A percentile compares a stretch with the other conserved stretches of the same genome.
These are phyloP conservation scores for Chymomyza procnemis DNA, from an alignment of 2,888 invertebrate genomes.

Conservation along the genomic window DNA sequence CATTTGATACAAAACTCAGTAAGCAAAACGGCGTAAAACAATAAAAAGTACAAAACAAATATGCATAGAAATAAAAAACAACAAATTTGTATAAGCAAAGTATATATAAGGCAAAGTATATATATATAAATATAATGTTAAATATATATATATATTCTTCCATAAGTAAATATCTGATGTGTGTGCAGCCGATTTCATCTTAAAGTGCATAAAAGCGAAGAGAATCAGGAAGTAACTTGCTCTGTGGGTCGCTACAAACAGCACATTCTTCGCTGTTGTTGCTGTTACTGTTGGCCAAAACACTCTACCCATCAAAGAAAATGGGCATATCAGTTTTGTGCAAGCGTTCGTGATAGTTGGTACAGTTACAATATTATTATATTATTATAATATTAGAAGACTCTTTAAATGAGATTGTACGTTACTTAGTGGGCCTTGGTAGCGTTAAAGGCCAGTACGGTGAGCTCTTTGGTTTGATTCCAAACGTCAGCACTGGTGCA, in stretches of 20 bases:
- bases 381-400: no score
- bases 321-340: no score
- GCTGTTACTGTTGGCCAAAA: background rate
- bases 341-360: no score
- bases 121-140: background rate
- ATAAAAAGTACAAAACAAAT: constrained; percentile 48
- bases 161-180: background rate
- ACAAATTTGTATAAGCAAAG: background rate
- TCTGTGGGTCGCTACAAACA: background rate
- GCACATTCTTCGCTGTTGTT: background rate
- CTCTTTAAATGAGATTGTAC: no score
- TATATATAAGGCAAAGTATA: background rate
- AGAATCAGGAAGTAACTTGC: constrained; percentile 11
- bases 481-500: no score
- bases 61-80: constrained; percentile 2
- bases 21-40: constrained; percentile 46
- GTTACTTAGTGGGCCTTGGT: no score
- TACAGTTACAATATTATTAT: no score
- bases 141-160: background rate
- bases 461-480: no score
- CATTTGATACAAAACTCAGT: constrained; percentile 53
- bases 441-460: no score
- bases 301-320: no score
- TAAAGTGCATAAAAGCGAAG: background rate
- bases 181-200: background rate